A percentile compares a stretch with the other conserved stretches of the same genome.
These are phyloP conservation scores for Agrochola macilenta DNA, from an alignment of 2,888 invertebrate genomes.

Conservation along the genomic window DNA sequence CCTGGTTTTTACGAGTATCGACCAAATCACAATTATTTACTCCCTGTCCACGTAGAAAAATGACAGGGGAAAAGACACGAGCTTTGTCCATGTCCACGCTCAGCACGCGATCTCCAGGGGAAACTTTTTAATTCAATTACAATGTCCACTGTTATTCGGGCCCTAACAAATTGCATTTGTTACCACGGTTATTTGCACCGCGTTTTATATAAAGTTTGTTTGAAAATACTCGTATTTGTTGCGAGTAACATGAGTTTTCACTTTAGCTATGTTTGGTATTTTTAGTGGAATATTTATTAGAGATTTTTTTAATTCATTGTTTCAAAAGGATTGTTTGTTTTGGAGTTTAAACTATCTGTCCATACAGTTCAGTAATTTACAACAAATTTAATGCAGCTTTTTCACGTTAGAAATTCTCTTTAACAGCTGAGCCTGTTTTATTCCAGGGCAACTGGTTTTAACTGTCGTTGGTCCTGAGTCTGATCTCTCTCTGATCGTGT, in stretches of 20 bases:
- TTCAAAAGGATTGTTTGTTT: neutral
- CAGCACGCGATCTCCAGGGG: slow-evolving; percentile 58
- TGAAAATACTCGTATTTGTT: slow-evolving; percentile 28
- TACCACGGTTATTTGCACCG: slow-evolving; percentile 48
- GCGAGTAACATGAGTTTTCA: slow-evolving; percentile 30
- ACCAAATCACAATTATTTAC: slow-evolving; percentile 31
- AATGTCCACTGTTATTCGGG: slow-evolving; percentile 63
- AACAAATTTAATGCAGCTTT: neutral
- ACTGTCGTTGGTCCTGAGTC: too few species aligned
- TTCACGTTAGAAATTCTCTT: neutral
- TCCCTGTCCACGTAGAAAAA: slow-evolving; percentile 16
- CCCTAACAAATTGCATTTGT: slow-evolving; percentile 66
- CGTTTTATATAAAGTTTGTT: slow-evolving; percentile 48
- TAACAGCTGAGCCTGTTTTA: neutral
- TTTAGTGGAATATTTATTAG: slow-evolving; percentile 1
- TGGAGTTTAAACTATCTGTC: neutral
- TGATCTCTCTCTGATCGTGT: too few species aligned
- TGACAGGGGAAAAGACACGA: slow-evolving; percentile 32
- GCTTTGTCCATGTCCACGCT: slow-evolving; percentile 9
- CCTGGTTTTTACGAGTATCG: slow-evolving; percentile 22
- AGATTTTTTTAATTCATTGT: slow-evolving; percentile 11
- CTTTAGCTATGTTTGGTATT: slow-evolving; percentile 30
- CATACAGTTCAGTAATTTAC: neutral
- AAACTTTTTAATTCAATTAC: slow-evolving; percentile 75
- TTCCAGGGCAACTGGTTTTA: too few species aligned